Percentiles rank a stretch among this genome's conserved stretches.
These are phyloP conservation scores for Drosophila bipectinata DNA, from an alignment of 1,140 invertebrate species.

Conservation along the genomic window DNA sequence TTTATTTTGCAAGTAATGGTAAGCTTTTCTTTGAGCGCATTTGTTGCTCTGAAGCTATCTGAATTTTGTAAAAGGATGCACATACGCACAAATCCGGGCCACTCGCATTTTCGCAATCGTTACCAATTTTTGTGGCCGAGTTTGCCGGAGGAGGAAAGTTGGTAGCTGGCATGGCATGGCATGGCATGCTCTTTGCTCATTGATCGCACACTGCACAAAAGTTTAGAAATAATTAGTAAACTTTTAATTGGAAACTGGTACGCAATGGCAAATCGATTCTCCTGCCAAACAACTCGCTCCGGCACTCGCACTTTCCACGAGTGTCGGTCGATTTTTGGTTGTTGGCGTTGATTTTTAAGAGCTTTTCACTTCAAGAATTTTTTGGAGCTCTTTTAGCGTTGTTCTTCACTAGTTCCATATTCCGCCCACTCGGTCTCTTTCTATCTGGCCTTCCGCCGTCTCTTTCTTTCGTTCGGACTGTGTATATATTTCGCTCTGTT, in stretches of 20 bases:
- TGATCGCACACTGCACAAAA: constrained; percentile 75
- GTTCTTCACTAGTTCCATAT: constrained; percentile 20
- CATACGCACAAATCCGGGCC: constrained; percentile 17
- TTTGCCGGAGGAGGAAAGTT: constrained; percentile 35
- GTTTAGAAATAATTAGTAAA: constrained; percentile 82
- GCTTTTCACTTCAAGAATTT: constrained; percentile 70
- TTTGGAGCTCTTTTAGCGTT: constrained; percentile 68
- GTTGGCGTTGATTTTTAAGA: constrained; percentile 79
- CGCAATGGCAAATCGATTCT: constrained; percentile 73
- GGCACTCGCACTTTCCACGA: constrained; percentile 43
- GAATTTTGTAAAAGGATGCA: constrained; percentile 22
- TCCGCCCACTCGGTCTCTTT: background rate
- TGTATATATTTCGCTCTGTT: constrained; percentile 47
- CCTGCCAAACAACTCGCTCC: constrained; percentile 2
- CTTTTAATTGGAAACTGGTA: constrained; percentile 82
- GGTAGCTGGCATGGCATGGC: constrained; percentile 56
- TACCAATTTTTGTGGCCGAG: constrained; percentile 73
- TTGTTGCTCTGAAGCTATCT: constrained; percentile 27
- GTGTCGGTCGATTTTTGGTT: constrained; percentile 69
- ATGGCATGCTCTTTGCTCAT: constrained; percentile 77
- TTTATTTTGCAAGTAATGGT: no score
- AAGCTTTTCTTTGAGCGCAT: background rate
- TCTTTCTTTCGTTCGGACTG: constrained; percentile 6
- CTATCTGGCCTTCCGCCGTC: background rate
- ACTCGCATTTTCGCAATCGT: constrained; percentile 50